Conservation (phyloP, 64 coral and sea anemone genomes). For the Pachyseris speciosa region DNA sequence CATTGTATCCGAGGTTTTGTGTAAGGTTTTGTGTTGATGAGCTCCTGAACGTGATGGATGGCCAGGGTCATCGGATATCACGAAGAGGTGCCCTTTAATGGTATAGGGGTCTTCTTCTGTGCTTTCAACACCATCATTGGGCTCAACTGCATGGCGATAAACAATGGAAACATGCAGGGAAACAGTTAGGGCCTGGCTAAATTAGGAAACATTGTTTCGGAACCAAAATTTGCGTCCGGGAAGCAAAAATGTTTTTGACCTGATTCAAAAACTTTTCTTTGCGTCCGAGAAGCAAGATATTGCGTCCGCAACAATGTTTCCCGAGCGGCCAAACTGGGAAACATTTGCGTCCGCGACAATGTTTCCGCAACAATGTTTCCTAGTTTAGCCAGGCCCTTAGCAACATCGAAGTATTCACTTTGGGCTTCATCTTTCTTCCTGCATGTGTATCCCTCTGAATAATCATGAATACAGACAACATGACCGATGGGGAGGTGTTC, state of each 20-base stretch:
- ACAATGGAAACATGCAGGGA: slow-evolving; percentile 13
- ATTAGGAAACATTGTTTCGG: too few relatives aligned
- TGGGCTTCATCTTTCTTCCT: slow-evolving; percentile 35
- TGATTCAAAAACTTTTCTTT: too few relatives aligned
- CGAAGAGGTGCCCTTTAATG: slow-evolving; percentile 36
- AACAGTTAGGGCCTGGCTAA: too few relatives aligned
- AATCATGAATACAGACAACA: slow-evolving; percentile 11
- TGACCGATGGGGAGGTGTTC: not conserved
- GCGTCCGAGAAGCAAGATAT: too few relatives aligned
- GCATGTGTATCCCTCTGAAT: slow-evolving; percentile 55
- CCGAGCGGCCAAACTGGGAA: too few relatives aligned
- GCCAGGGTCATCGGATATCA: not conserved
- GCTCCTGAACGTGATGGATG: slow-evolving; percentile 45
- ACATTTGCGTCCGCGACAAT: too few relatives aligned
- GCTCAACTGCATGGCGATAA: not conserved
- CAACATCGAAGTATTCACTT: slow-evolving; percentile 48
- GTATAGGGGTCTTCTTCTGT: not conserved
- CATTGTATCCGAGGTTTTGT: not conserved
- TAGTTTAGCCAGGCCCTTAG: too few relatives aligned
- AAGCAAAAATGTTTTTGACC: too few relatives aligned
- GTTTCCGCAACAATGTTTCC: too few relatives aligned
- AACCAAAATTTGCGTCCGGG: too few relatives aligned
- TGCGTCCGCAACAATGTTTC: too few relatives aligned
- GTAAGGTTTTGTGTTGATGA: not conserved
- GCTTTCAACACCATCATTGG: not conserved